Base-by-base conservation (phyloP, 2,888 invertebrate genomes). In the Willowsia nigromaculata region DNA sequence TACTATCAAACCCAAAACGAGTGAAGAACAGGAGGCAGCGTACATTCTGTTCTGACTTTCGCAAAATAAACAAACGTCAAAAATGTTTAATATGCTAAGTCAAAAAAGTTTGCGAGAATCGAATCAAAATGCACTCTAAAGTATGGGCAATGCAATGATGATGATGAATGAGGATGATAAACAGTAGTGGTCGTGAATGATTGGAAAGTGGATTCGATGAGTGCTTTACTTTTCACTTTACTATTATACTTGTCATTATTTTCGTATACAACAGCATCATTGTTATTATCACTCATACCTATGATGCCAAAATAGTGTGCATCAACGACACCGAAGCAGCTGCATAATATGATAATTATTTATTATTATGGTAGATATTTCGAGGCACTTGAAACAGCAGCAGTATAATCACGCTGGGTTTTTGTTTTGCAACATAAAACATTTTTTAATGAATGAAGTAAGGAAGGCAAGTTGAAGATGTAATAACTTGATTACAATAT, bases 31-130 rank as follows among this genome's bases (percentile, higher is more conserved):
- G 11, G 30, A 65, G 25, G 22, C 71, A 47, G 9, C 22, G 7
- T 22, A 56, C 27, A 65, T 65, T 65, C n/a, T 65, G 33, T 43
- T n/a, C 47, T 22, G 47, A 74, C 71, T 74, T 74, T 74, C 71
- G 43, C 71, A 47, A 74, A 74, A 74, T 74, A 43, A 74, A 74
- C 71, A 74, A 65, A 65, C 65, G 5, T 33, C 43, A 43, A 74
- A 74, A 47, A 74, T 33, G 33, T 65, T 65, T 18, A n/a, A 56
- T 30, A 33, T 33, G 65, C 33, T 33, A n/a, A 65, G n/a, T 65
- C 65, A 33, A 65, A 65, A 3, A 4, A 13, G 43, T 6, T 43
- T 43, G 43, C 43, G 9, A 43, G 11, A n/a, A n/a, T n/a, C n/a
- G n/a, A n/a, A 43, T 43, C 43, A 43, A 50, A 56, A 56, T 22